These are phyloP conservation scores for Drosophila leontia DNA, from an alignment of 1,140 invertebrate species.

Conservation along the genomic window DNA sequence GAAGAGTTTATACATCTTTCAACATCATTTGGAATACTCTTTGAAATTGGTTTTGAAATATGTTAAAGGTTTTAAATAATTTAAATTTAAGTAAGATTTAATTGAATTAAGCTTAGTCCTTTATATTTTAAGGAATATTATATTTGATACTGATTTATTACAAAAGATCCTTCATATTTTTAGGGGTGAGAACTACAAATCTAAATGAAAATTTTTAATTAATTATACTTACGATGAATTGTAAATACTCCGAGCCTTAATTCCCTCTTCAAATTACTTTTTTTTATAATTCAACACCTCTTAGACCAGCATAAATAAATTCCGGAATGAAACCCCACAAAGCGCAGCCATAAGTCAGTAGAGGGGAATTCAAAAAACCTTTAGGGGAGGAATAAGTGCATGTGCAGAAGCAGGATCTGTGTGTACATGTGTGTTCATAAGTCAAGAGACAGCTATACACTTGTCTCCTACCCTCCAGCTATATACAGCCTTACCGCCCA, in stretches of 20 bases:
- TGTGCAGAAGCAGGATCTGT: slow-evolving; percentile 63
- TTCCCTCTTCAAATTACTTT: neutral
- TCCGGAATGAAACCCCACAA: neutral
- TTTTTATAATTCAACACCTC: neutral
- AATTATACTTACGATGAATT: neutral
- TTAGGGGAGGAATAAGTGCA: slow-evolving; percentile 67
- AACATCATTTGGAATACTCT: slow-evolving; percentile 17
- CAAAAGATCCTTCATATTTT: neutral
- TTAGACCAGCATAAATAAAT: neutral
- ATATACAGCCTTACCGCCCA: neutral
- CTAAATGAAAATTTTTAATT: neutral
- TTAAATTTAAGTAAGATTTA: too few relatives aligned
- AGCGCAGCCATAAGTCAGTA: neutral
- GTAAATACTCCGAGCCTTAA: neutral
- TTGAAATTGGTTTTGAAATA: neutral
- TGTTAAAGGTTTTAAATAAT: neutral
- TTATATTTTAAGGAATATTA: neutral
- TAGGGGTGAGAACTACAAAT: neutral
- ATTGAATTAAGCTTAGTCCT: too few relatives aligned
- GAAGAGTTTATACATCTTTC: neutral
- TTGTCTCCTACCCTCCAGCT: neutral
- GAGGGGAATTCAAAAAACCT: slow-evolving; percentile 2
- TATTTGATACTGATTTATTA: too few relatives aligned
- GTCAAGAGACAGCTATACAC: slow-evolving; percentile 11
- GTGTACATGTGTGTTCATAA: slow-evolving; percentile 30